A percentile compares a stretch with the other conserved stretches of the same genome.
Evolutionary conservation across 2,797 vertebrate species (phyloP).

Genomic region (Fistularia tabacaria): DNA sequence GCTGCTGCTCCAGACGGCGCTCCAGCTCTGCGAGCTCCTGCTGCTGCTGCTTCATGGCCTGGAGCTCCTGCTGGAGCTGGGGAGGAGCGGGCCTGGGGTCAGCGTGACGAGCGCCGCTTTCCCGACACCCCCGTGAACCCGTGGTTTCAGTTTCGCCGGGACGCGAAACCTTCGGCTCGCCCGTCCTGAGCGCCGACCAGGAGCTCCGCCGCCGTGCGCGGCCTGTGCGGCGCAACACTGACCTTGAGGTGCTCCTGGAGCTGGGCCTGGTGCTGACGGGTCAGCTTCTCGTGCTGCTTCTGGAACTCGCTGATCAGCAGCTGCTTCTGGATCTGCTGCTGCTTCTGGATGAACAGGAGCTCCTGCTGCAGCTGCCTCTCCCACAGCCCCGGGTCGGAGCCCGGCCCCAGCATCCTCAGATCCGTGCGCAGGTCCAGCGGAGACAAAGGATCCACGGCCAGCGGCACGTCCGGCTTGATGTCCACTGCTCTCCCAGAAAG

Average conservation of each 20-base stretch:
- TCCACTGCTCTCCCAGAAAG: slow-evolving; percentile 75
- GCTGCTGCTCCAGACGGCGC: slow-evolving; percentile 87
- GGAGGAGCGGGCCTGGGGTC: slow-evolving; percentile 29
- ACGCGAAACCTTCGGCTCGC: slow-evolving; percentile 25
- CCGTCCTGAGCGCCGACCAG: not conserved
- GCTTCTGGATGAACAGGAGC: slow-evolving; percentile 94
- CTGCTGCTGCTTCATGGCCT: slow-evolving; percentile 95
- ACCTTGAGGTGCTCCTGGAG: slow-evolving; percentile 99
- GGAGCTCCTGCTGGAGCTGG: slow-evolving; percentile 98
- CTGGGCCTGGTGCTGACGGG: slow-evolving; percentile 96
- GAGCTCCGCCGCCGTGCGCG: slow-evolving; percentile 1
- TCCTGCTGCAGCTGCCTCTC: slow-evolving; percentile 97
- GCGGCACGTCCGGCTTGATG: slow-evolving; percentile 85
- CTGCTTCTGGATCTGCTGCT: slow-evolving; percentile 99
- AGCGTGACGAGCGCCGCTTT: slow-evolving; percentile 36
- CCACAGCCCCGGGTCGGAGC: slow-evolving; percentile 86
- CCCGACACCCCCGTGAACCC: no score
- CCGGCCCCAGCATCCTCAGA: slow-evolving; percentile 90
- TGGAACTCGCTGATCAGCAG: slow-evolving; percentile 97
- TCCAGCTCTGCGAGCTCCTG: slow-evolving; percentile 97
- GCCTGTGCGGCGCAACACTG: slow-evolving; percentile 43
- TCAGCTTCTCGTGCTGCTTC: slow-evolving; percentile 97
- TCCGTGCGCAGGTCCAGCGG: slow-evolving; percentile 94
- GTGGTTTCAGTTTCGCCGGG: slow-evolving; percentile 32
- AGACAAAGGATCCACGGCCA: slow-evolving; percentile 83